phyloP scores from a whole-genome alignment of 2,113 vertebrate species.

The Opisthocomus hoazin region DNA sequence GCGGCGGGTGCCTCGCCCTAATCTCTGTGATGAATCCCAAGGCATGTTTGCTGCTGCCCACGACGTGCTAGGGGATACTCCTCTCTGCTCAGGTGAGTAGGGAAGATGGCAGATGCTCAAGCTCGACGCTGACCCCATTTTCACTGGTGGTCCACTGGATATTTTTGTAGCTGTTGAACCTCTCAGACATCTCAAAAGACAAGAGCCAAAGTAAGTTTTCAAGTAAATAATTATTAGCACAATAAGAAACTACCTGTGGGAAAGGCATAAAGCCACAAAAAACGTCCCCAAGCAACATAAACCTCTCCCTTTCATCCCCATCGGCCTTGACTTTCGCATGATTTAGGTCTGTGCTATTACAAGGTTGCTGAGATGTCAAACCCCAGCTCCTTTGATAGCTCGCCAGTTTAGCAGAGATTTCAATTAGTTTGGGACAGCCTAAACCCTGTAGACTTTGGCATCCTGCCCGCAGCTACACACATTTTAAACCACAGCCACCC shows the following conservation, averaged over 20 bases:
- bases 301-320: neutral
- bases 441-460: constrained; percentile 12
- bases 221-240: neutral
- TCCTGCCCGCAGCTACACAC: neutral
- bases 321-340: neutral
- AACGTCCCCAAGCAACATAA: neutral
- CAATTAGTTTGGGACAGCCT: neutral
- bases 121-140: neutral
- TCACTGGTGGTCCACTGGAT: neutral
- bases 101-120: neutral
- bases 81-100: neutral
- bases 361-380: neutral
- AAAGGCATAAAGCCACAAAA: neutral
- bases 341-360: neutral
- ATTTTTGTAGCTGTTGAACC: neutral
- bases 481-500: neutral
- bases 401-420: neutral
- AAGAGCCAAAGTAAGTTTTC: neutral
- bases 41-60: neutral
- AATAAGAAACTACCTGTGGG: neutral
- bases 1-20: neutral
- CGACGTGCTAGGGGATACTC: neutral
- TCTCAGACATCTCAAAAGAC: neutral
- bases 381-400: neutral
- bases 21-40: neutral